Conservation (phyloP, 1,140 invertebrate species). For the Drosophila ambigua region DNA sequence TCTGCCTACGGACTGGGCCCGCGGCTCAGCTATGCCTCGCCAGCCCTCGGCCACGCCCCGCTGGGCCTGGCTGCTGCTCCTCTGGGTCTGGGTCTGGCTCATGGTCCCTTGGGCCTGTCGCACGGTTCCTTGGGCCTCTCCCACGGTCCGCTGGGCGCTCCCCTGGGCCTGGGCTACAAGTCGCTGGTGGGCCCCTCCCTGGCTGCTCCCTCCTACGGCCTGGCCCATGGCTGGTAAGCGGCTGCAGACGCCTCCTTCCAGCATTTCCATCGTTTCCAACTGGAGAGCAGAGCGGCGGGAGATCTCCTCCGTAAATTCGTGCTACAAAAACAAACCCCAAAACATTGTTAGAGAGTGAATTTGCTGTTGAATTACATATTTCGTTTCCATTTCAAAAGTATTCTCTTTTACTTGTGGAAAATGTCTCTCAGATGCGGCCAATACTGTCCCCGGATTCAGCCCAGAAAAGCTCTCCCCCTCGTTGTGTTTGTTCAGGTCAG, state of each 20-base stretch:
- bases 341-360: conserved; percentile 25
- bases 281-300: conserved; percentile 5
- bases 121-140: background rate
- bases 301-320: conserved; percentile 5
- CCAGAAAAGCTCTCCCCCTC: background rate
- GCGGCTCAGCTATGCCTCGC: conserved; percentile 34
- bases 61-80: conserved; percentile 13
- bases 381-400: conserved; percentile 33
- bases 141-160: conserved; percentile 43
- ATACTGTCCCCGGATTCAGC: no score
- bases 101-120: conserved; percentile 27
- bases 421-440: background rate
- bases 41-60: conserved; percentile 4
- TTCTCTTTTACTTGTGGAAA: background rate
- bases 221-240: conserved; percentile 75
- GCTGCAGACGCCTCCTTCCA: background rate
- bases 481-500: background rate
- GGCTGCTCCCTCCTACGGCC: conserved; percentile 52
- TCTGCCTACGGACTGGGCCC: conserved; percentile 23
- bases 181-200: background rate
- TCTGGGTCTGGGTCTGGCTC: conserved; percentile 28
- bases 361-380: conserved; percentile 36
- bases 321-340: conserved; percentile 7
- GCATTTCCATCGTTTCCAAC: conserved; percentile 31
- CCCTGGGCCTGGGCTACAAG: conserved; percentile 39